Percentiles rank a stretch among this genome's conserved stretches.
Evolutionary conservation across 2,797 vertebrate species (phyloP).

Genomic region (Tolypeutes matacus): DNA sequence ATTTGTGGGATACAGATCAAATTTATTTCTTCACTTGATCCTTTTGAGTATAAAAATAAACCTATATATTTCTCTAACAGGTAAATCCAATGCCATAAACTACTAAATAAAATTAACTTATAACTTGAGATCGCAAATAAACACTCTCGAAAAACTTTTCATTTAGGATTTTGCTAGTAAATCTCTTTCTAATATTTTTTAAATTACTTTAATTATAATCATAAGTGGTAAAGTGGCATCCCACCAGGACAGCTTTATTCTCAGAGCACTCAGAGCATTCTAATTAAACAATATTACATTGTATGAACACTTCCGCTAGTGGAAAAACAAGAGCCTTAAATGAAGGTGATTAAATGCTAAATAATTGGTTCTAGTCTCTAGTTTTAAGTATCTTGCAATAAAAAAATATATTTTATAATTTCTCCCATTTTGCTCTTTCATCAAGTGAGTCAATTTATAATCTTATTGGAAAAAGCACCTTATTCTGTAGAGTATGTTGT

Average conservation of each 20-base stretch:
- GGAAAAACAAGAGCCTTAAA: neutral
- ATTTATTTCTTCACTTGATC: constrained; percentile 11
- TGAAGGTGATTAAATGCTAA: neutral
- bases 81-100: neutral
- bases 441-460: constrained; percentile 64
- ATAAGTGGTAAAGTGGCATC: constrained; percentile 13
- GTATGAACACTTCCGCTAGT: neutral
- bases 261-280: constrained; percentile 25
- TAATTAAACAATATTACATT: constrained; percentile 1
- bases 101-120: constrained; percentile 49
- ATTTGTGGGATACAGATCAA: constrained; percentile 8
- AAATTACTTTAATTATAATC: constrained; percentile 22
- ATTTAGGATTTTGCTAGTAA: constrained; percentile 59
- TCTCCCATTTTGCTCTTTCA: constrained; percentile 18
- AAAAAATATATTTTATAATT: constrained; percentile 3
- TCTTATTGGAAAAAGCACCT: constrained; percentile 94
- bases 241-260: constrained; percentile 55
- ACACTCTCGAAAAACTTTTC: constrained; percentile 39
- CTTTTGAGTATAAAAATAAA: constrained; percentile 46
- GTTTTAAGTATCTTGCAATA: neutral
- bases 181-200: neutral
- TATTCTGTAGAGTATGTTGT: constrained; percentile 93
- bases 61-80: constrained; percentile 11
- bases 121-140: constrained; percentile 3
- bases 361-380: neutral